These are phyloP conservation scores for Telmatochromis bifrenatus DNA, from an alignment of 2,113 vertebrate genomes.

Conservation along the genomic window DNA sequence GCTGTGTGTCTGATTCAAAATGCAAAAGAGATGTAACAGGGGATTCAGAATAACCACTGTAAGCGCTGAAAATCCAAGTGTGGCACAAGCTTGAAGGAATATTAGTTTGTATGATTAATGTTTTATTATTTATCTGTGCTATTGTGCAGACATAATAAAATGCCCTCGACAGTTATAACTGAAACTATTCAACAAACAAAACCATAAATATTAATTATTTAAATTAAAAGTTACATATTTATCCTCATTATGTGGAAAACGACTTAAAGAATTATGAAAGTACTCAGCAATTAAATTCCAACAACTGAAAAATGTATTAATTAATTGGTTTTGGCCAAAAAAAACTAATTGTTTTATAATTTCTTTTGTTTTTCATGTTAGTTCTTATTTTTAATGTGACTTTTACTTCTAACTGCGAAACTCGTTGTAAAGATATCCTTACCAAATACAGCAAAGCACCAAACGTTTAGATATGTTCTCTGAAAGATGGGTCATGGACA, in stretches of 20 bases:
- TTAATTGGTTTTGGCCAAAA: background rate
- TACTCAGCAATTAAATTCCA: background rate
- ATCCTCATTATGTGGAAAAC: background rate
- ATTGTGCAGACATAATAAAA: background rate
- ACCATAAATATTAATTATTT: background rate
- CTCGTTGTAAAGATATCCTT: background rate
- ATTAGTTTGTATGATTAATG: background rate
- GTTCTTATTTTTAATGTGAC: background rate
- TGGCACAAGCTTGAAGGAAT: background rate
- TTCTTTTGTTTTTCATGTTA: background rate
- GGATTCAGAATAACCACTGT: background rate
- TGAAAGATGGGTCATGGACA: background rate
- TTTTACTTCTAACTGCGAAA: background rate
- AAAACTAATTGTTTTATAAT: fast-evolving
- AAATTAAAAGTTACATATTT: background rate
- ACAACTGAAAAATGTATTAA: background rate
- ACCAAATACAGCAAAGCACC: background rate
- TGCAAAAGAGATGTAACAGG: background rate
- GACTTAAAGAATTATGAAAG: background rate
- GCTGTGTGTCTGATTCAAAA: background rate
- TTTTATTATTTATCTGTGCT: background rate
- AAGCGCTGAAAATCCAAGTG: background rate
- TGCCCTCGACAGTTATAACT: fast-evolving
- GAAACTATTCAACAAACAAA: background rate
- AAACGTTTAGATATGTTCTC: background rate